Evolutionary conservation across 2,113 vertebrate genomes (phyloP), one percentile per base, ranked within the genome.

Genomic region (human (Homo sapiens)): DNA sequence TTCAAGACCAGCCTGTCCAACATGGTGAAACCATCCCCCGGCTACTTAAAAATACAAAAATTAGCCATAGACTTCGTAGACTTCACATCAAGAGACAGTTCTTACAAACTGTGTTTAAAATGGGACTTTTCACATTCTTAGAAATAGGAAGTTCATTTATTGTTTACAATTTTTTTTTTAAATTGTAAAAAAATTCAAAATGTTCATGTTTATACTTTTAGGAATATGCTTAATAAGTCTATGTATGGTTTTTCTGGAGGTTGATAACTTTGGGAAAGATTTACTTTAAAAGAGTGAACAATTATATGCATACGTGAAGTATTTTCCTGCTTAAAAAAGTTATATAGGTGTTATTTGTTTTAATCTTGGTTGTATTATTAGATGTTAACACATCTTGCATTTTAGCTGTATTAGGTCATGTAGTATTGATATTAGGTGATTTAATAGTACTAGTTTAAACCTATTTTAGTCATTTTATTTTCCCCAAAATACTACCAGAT

Each of bases 391-490:
- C 98, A 98, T 99, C 99, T 99, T 99, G 99, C 99, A 99, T 99
- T 99, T 99, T 99, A 99, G 98, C 98, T 99, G 98, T 99, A 99
- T 99, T 99, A 98, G 98, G 52, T 99, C 98, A 98, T 99, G 98
- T 99, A 99, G 99, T 99, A 98, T 98, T 99, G 99, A 98, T 99
- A 99, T 99, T 99, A 99, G 97, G 99, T 99, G 98, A 99, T 99
- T 99, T 99, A 99, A 98, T 99, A 99, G 99, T 99, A 98, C 99
- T 99, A 99, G 99, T 99, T 98, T 99, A 99, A 99, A 99, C 98
- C 98, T 98, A 98, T 99, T 99, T 99, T 99, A 99, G 99, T 99
- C 98, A 99, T 98, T 99, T 99, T 98, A 99, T 99, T 98, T 99
- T 23, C 40, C 11, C 97, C 97, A 98, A 98, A 98, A 99, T 99